Evolutionary conservation across 1,140 invertebrate species (phyloP).

Genomic region (Apis cerana): DNA sequence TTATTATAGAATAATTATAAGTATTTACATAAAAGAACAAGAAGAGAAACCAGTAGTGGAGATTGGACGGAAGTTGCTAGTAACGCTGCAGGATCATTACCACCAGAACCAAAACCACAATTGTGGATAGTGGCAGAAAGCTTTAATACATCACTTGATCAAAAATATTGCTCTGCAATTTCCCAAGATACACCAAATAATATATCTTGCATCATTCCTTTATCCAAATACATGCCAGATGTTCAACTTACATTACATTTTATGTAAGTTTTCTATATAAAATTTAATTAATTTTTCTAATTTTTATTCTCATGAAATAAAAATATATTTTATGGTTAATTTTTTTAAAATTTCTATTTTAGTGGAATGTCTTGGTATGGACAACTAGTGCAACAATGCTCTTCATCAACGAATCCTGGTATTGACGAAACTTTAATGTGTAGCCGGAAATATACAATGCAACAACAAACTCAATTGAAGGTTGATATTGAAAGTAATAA

Average conservation of each 20-base stretch:
- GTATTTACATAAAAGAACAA: slow-evolving; percentile 74
- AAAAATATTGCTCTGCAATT: slow-evolving; percentile 73
- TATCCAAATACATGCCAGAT: slow-evolving; percentile 78
- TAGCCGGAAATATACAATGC: slow-evolving; percentile 68
- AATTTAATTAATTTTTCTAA: too few relatives aligned
- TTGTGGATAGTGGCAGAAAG: slow-evolving; percentile 73
- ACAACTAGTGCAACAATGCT: slow-evolving; percentile 75
- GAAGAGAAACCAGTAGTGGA: slow-evolving; percentile 69
- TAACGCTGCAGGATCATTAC: slow-evolving; percentile 76
- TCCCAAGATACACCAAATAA: slow-evolving; percentile 72
- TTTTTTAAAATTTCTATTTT: neutral
- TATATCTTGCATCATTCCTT: slow-evolving; percentile 73
- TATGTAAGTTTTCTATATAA: slow-evolving; percentile 60
- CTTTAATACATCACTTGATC: slow-evolving; percentile 76
- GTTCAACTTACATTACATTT: slow-evolving; percentile 76
- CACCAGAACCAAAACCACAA: slow-evolving; percentile 75
- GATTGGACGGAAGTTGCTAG: slow-evolving; percentile 78
- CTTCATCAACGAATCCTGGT: slow-evolving; percentile 55
- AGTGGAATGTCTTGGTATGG: slow-evolving; percentile 77
- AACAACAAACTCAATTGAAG: slow-evolving; percentile 68
- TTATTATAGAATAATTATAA: slow-evolving; percentile 72
- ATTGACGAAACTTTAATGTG: slow-evolving; percentile 72
- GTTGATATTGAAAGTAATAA: slow-evolving; percentile 68
- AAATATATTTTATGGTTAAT: neutral
- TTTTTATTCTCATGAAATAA: neutral